Conservation (phyloP, 2,113 vertebrate genomes). For the Cynopterus brachyotis region DNA sequence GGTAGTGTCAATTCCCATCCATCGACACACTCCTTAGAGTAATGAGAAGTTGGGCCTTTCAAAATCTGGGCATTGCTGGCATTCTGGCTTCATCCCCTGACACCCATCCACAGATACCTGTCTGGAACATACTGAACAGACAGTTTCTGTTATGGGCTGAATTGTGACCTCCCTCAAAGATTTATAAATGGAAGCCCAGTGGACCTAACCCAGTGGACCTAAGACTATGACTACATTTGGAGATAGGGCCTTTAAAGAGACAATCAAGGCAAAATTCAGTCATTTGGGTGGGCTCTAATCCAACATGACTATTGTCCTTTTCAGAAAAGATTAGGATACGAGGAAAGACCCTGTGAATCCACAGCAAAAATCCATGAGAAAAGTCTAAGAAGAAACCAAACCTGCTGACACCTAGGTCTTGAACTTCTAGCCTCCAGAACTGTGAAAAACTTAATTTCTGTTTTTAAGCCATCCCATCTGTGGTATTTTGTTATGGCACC, state of each 20-base stretch:
- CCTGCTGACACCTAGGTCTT: not conserved
- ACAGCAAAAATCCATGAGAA: not conserved
- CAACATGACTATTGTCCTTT: not conserved
- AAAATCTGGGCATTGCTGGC: not conserved
- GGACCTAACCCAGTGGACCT: not conserved
- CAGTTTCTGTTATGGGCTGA: not conserved
- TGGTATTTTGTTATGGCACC: not conserved
- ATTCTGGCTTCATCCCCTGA: not conserved
- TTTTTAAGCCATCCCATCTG: not conserved
- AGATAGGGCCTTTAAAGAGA: not conserved
- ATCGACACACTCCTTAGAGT: fast-evolving
- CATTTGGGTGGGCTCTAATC: not conserved
- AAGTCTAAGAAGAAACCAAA: not conserved
- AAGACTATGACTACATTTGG: not conserved
- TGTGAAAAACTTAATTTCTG: not conserved
- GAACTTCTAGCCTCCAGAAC: not conserved
- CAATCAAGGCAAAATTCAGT: not conserved
- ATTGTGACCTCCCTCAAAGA: too few relatives aligned
- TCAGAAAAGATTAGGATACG: not conserved
- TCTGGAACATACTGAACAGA: not conserved
- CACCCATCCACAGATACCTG: not conserved
- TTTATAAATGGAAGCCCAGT: not conserved
- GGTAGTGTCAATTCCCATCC: not conserved
- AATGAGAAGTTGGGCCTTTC: not conserved
- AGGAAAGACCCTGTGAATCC: not conserved